Evolutionary conservation across 1,140 invertebrate genomes (phyloP).

Genomic region (Ceratoteleas bidentatus): DNA sequence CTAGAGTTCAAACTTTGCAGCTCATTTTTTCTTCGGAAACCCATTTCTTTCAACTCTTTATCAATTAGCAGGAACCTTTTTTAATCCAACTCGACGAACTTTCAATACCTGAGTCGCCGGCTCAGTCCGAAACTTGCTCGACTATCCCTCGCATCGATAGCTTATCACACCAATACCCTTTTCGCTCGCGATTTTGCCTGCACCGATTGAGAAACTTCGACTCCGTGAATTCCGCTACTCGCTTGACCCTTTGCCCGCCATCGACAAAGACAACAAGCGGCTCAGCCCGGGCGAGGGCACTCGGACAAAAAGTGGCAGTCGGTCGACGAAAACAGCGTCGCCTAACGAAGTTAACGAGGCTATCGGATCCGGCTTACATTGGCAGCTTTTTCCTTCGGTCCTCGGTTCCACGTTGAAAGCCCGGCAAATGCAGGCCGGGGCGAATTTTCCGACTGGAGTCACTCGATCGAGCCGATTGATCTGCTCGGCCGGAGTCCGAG

Average conservation of each 20-base stretch:
- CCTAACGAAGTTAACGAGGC: slow-evolving; percentile 11
- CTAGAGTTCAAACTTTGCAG: too few relatives aligned
- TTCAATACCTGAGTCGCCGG: background rate
- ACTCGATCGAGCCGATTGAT: too few relatives aligned
- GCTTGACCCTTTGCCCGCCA: too few relatives aligned
- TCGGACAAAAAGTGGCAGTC: background rate
- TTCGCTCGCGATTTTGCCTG: slow-evolving; percentile 16
- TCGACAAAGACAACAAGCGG: background rate
- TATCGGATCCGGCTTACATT: background rate
- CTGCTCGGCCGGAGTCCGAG: too few relatives aligned
- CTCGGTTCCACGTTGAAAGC: too few relatives aligned
- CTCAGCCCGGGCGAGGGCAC: background rate
- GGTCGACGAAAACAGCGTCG: too few relatives aligned
- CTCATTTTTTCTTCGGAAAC: too few relatives aligned
- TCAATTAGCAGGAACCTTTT: background rate
- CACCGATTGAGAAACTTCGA: background rate
- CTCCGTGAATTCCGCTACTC: background rate
- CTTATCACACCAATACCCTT: slow-evolving; percentile 25
- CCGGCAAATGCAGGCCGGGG: too few relatives aligned
- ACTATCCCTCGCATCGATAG: slow-evolving; percentile 5
- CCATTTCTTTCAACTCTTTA: too few relatives aligned
- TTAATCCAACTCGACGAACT: background rate
- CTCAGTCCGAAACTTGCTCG: background rate
- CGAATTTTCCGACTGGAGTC: too few relatives aligned
- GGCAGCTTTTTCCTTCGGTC: background rate